A percentile compares a stretch with the other conserved stretches of the same genome.
Evolutionary conservation across 2,113 vertebrate genomes (phyloP).

Genomic region (Cochlearius cochlearius): DNA sequence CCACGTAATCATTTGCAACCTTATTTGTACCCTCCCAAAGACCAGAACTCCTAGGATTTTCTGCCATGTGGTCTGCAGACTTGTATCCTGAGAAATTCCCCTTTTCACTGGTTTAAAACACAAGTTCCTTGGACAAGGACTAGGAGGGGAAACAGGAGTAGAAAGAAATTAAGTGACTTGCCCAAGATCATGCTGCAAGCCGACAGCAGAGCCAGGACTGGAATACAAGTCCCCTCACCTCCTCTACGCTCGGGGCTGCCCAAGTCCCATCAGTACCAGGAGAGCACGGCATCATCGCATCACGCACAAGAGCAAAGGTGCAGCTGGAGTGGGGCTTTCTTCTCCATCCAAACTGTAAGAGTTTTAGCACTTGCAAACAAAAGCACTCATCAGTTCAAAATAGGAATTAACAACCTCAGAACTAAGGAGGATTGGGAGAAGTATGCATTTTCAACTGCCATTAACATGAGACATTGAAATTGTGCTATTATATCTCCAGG

Average conservation of each 20-base stretch:
- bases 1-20: not conserved
- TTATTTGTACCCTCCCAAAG: not conserved
- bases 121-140: not conserved
- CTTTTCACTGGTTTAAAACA: not conserved
- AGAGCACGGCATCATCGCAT: not conserved
- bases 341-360: not conserved
- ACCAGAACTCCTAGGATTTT: not conserved
- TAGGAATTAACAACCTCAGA: not conserved
- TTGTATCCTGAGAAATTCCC: not conserved
- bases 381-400: not conserved
- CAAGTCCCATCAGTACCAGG: not conserved
- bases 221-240: not conserved
- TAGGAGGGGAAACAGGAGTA: not conserved
- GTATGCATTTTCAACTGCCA: not conserved
- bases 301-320: not conserved
- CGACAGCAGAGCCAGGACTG: not conserved
- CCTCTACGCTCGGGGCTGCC: not conserved
- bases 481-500: not conserved
- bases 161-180: not conserved
- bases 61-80: not conserved
- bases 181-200: not conserved
- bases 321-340: not conserved
- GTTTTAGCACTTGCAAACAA: not conserved
- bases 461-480: not conserved
- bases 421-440: not conserved